phyloP scores from a whole-genome alignment of 2,113 vertebrate genomes.

The Ammodytes dubius region DNA sequence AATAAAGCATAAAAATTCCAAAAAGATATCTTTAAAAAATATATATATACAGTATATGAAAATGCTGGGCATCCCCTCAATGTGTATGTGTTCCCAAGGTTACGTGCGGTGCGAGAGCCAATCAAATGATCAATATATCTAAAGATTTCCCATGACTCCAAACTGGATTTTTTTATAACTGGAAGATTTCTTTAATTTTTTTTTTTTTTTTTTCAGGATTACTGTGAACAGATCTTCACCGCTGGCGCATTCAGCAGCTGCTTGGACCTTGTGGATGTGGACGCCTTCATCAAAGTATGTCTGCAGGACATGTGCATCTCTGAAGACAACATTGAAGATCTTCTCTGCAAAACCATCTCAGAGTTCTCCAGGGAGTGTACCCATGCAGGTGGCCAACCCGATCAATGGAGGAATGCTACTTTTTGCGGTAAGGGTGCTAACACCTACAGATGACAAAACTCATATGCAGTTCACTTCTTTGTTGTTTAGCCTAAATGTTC shows the following conservation, averaged over 20 bases:
- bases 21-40: too few relatives aligned
- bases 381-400: slow-evolving; percentile 87
- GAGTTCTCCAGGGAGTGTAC: slow-evolving; percentile 94
- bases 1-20: too few relatives aligned
- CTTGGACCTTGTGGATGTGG: slow-evolving; percentile 78
- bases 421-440: slow-evolving; percentile 87
- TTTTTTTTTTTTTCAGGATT: slow-evolving; percentile 43
- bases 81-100: background rate
- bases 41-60: too few relatives aligned
- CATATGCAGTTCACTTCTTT: background rate
- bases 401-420: slow-evolving; percentile 86
- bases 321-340: background rate
- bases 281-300: slow-evolving; percentile 86
- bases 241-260: slow-evolving; percentile 84
- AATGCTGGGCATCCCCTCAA: too few relatives aligned
- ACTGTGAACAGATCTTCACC: slow-evolving; percentile 84
- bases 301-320: slow-evolving; percentile 87
- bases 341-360: slow-evolving; percentile 88
- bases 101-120: background rate
- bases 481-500: background rate
- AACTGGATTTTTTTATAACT: background rate
- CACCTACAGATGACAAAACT: background rate
- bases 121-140: background rate
- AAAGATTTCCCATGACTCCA: background rate
- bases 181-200: too few relatives aligned